phyloP scores from a whole-genome alignment of 2,888 invertebrate species.

The Ryuthela nishihirai region DNA sequence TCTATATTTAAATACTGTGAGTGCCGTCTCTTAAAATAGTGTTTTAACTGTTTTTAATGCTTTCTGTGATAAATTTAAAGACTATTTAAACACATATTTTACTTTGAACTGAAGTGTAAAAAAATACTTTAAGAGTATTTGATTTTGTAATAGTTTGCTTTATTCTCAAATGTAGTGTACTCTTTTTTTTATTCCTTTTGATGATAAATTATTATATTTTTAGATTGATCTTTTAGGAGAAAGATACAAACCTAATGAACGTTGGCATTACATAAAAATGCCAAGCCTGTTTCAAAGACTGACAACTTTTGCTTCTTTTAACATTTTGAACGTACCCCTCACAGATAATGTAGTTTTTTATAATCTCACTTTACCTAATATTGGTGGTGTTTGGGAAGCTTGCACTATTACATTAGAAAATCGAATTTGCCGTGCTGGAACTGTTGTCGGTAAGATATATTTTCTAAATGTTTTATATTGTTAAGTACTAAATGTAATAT shows the following conservation, averaged over 20 bases:
- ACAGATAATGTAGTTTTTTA: conserved; percentile 36
- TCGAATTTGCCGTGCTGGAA: conserved; percentile 27
- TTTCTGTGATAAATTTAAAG: no score
- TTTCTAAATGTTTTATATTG: no score
- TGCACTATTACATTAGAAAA: conserved; percentile 25
- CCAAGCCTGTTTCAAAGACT: conserved; percentile 19
- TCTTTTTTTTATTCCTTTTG: background rate
- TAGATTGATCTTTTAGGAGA: conserved; percentile 30
- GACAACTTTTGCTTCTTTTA: conserved; percentile 9
- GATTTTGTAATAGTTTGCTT: no score
- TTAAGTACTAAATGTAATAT: no score
- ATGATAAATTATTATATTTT: background rate
- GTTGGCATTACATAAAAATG: conserved; percentile 4
- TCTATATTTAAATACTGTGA: no score
- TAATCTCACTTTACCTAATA: conserved; percentile 29
- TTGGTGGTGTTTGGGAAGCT: conserved; percentile 13
- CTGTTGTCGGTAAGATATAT: conserved; percentile 28
- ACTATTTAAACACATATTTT: no score
- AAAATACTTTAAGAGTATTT: no score
- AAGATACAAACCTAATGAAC: conserved; percentile 7
- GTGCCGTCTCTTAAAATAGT: no score
- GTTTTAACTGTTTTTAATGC: no score
- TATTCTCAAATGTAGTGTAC: no score
- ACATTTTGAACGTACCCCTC: conserved; percentile 34
- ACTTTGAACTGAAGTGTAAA: no score